Conservation (phyloP, 2,113 vertebrate genomes). For the Embiotoca jacksoni region DNA sequence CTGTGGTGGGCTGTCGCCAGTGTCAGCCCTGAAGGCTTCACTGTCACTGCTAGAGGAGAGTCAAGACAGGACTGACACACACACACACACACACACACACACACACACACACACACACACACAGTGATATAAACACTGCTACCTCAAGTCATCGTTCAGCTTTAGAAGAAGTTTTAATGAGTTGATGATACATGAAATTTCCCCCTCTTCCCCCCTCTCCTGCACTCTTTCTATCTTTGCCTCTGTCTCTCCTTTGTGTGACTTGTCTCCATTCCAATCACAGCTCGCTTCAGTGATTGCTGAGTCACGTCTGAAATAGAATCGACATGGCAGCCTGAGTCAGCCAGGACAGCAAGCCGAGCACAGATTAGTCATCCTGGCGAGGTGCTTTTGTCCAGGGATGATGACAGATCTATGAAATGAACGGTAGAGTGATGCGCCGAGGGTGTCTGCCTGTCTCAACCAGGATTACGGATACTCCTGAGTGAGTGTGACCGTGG, state of each 20-base stretch:
- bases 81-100: no score
- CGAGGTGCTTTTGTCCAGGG: slow-evolving; percentile 73
- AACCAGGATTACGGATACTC: slow-evolving; percentile 66
- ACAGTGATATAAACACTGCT: slow-evolving; percentile 23
- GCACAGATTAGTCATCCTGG: slow-evolving; percentile 80
- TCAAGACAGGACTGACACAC: slow-evolving; percentile 17
- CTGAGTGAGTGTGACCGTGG: slow-evolving; percentile 51
- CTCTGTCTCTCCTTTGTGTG: slow-evolving; percentile 60
- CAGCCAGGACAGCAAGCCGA: slow-evolving; percentile 78
- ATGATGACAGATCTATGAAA: slow-evolving; percentile 74
- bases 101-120: slow-evolving; percentile 16
- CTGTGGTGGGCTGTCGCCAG: slow-evolving; percentile 55
- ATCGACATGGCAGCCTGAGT: slow-evolving; percentile 79
- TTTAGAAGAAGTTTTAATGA: slow-evolving; percentile 74
- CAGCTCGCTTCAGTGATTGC: slow-evolving; percentile 63
- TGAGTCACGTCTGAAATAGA: slow-evolving; percentile 79
- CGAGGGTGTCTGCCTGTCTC: slow-evolving; percentile 75
- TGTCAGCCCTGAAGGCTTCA: slow-evolving; percentile 55
- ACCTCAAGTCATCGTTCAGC: slow-evolving; percentile 33
- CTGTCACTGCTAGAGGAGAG: slow-evolving; percentile 33
- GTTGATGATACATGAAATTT: slow-evolving; percentile 50
- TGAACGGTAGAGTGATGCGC: slow-evolving; percentile 67
- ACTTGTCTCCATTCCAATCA: slow-evolving; percentile 80
- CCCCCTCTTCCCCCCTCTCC: slow-evolving; percentile 4
- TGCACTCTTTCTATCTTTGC: slow-evolving; percentile 50